Evolutionary conservation across 2,113 vertebrate genomes (phyloP).

Genomic region (Pelecanus crispus): DNA sequence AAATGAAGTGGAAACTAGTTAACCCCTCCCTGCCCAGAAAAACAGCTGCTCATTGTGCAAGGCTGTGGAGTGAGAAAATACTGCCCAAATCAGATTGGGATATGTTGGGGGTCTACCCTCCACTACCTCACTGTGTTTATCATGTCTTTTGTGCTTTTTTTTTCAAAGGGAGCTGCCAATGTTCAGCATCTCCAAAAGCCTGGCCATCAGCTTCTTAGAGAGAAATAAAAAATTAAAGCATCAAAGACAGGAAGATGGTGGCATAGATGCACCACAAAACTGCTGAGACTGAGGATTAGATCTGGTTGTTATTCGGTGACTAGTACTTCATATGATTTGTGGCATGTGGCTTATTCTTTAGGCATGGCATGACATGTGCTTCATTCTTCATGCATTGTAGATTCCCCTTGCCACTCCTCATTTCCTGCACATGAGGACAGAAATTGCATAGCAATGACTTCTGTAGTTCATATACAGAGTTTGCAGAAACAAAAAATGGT

Average conservation of each 20-base stretch:
- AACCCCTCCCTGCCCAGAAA: neutral
- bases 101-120: neutral
- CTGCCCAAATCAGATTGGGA: neutral
- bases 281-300: neutral
- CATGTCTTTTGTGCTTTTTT: neutral
- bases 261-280: neutral
- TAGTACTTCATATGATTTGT: neutral
- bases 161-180: neutral
- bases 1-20: neutral
- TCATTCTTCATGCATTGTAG: neutral
- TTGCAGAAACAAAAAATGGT: neutral
- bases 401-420: neutral
- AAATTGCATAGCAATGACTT: neutral
- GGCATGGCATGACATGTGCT: neutral
- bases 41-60: neutral
- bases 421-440: neutral
- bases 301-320: neutral
- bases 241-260: neutral
- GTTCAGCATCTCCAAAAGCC: neutral
- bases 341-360: neutral
- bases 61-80: neutral
- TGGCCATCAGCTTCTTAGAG: neutral
- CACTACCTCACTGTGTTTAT: neutral
- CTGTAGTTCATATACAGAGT: neutral
- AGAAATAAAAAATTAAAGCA: neutral